A percentile compares a stretch with the other conserved stretches of the same genome.
Evolutionary conservation across 2,797 vertebrate genomes (phyloP).

Genomic region (Atherinosoma microstoma): DNA sequence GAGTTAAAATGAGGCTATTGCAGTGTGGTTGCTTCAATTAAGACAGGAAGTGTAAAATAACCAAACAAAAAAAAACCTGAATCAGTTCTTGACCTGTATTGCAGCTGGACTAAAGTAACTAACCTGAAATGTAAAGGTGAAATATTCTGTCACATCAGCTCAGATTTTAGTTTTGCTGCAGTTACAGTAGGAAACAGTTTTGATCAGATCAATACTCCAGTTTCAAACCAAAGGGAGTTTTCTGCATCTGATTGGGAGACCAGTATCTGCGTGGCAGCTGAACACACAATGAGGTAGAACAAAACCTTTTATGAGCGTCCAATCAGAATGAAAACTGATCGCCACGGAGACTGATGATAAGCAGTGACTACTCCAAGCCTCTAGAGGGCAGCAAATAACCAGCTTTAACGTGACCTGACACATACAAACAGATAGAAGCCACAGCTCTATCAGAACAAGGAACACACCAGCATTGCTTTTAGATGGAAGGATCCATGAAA

Average conservation of each 20-base stretch:
- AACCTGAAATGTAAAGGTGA: constrained; percentile 41
- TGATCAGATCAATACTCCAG: constrained; percentile 21
- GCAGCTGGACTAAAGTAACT: constrained; percentile 27
- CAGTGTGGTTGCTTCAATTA: constrained; percentile 39
- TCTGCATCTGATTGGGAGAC: constrained; percentile 48
- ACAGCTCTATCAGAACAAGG: constrained; percentile 12
- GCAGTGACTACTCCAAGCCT: constrained; percentile 40
- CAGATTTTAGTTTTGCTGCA: constrained; percentile 28
- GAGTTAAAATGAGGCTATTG: constrained; percentile 40
- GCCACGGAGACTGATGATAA: constrained; percentile 3
- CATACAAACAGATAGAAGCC: background rate
- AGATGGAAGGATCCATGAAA: constrained; percentile 46
- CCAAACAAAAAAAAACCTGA: constrained; percentile 22
- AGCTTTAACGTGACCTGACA: constrained; percentile 13
- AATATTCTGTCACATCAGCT: constrained; percentile 34
- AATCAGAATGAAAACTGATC: constrained; percentile 32
- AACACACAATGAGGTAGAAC: constrained; percentile 81
- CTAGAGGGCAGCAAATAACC: constrained; percentile 53
- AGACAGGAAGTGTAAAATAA: constrained; percentile 2
- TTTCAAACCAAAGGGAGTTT: constrained; percentile 20
- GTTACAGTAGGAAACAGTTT: constrained; percentile 29
- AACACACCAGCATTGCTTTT: constrained; percentile 32
- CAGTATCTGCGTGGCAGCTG: constrained; percentile 59
- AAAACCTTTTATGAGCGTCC: constrained; percentile 68
- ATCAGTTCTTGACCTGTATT: constrained; percentile 36